phyloP scores from a whole-genome alignment of 2,797 vertebrate species.

The Chiroxiphia lanceolata region DNA sequence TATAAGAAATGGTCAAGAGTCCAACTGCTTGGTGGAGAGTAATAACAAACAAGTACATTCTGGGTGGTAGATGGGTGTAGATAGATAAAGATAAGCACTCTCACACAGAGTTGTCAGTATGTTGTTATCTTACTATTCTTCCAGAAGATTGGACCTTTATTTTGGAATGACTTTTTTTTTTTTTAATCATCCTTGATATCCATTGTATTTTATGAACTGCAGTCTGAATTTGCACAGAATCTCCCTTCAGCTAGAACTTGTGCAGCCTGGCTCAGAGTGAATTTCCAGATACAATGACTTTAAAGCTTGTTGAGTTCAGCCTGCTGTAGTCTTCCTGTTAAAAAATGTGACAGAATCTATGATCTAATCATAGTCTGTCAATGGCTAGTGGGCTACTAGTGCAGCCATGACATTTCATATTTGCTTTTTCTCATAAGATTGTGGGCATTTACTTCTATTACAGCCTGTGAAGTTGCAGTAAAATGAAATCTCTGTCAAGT shows the following conservation, averaged over 20 bases:
- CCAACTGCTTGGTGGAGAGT: not conserved
- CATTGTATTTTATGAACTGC: not conserved
- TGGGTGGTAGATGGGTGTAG: not conserved
- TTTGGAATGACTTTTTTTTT: not conserved
- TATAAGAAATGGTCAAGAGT: not conserved
- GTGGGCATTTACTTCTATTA: slow-evolving; percentile 4
- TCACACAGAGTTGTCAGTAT: not conserved
- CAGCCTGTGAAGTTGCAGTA: not conserved
- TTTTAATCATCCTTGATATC: not conserved
- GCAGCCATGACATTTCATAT: slow-evolving; percentile 1
- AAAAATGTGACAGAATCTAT: not conserved
- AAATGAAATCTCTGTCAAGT: slow-evolving; percentile 30
- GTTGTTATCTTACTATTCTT: not conserved
- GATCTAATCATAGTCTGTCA: slow-evolving; percentile 2
- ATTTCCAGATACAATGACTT: not conserved
- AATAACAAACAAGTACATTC: not conserved
- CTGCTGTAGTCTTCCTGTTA: not conserved
- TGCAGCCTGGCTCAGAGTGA: not conserved
- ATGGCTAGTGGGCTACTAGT: not conserved
- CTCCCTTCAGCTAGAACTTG: not conserved
- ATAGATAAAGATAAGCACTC: not conserved
- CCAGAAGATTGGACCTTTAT: not conserved
- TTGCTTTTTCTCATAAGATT: not conserved
- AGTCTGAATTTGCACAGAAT: not conserved
- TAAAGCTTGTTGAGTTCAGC: not conserved